Base-by-base conservation (phyloP, 2,113 vertebrate species). In the Platanista minor region DNA sequence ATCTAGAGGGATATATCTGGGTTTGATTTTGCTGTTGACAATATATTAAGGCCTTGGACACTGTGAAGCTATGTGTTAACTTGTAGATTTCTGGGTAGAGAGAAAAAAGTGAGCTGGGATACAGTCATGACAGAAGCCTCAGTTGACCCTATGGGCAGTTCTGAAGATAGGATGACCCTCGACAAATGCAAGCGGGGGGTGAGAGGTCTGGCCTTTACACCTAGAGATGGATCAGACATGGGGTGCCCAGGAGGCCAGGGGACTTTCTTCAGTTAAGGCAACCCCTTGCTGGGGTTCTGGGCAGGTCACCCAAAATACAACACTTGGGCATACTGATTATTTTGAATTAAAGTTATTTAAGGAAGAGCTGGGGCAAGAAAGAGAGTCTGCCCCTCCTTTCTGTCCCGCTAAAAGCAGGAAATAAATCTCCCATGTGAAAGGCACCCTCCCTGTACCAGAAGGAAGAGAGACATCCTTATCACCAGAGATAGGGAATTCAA, bases 181-280 rank as follows among this genome's bases (percentile, higher is more conserved):
- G 0, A 77, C 74, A 75, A 54, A 81, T 4, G 39, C 67, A 41
- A 13, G 36, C 54, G 41, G 36, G 0, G 4, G 8, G 18, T 64
- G 66, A 67, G 59, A 77, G 3, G 3, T 15, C 33, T 0, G 0
- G 23, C 10, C 59, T 49, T 80, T 25, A 39, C 5, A 39, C 13
- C 36, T 39, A 31, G 33, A 36, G 29, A 2, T 12, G 23, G 74
- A 36, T 29, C 29, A n/a, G 23, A 21, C 2, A 3, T 4, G 2
- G 57, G 39, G 18, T 46, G 10, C 5, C 20, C 64, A 36, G 27
- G 10, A 29, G 36, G 20, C 54, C 27, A 33, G n/a, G 20, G 21
- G 14, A 6, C 49, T 46, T 36, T 89, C 27, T n/a, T n/a, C 87
- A 43, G 33, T n/a, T n/a, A 52, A 66, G 21, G 31, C 18, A 9